Percentiles rank a stretch among this genome's conserved stretches.
phyloP scores from a whole-genome alignment of 2,113 vertebrate genomes.

The Steatornis caripensis region DNA sequence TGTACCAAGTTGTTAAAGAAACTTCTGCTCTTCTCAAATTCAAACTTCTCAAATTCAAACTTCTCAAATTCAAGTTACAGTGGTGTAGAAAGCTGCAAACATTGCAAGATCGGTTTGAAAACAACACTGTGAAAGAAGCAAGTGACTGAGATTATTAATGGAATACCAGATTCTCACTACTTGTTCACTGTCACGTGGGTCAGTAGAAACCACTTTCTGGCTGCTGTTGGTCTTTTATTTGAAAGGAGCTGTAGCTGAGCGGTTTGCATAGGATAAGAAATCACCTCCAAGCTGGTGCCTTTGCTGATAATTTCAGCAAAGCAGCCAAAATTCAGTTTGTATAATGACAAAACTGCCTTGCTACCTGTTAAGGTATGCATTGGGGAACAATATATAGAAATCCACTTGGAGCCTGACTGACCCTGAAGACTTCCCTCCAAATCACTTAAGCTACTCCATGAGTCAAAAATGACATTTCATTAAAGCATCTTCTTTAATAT shows the following conservation, averaged over 20 bases:
- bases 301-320: neutral
- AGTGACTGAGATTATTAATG: neutral
- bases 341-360: neutral
- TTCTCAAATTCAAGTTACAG: neutral
- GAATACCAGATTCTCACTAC: neutral
- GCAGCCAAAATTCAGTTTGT: neutral
- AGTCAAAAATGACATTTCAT: neutral
- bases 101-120: neutral
- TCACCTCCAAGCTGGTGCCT: neutral
- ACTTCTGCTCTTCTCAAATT: too few relatives aligned
- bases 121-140: neutral
- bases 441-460: neutral
- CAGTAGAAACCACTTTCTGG: neutral
- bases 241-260: neutral
- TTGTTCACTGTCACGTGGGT: neutral
- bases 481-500: neutral
- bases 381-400: neutral
- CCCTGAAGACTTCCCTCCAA: neutral
- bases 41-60: too few relatives aligned
- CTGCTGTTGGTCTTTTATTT: neutral
- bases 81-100: neutral
- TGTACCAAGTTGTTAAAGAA: neutral
- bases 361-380: neutral
- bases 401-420: neutral
- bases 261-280: neutral